These are phyloP conservation scores for Gambusia holbrooki DNA, from an alignment of 2,113 vertebrate species.

Conservation along the genomic window DNA sequence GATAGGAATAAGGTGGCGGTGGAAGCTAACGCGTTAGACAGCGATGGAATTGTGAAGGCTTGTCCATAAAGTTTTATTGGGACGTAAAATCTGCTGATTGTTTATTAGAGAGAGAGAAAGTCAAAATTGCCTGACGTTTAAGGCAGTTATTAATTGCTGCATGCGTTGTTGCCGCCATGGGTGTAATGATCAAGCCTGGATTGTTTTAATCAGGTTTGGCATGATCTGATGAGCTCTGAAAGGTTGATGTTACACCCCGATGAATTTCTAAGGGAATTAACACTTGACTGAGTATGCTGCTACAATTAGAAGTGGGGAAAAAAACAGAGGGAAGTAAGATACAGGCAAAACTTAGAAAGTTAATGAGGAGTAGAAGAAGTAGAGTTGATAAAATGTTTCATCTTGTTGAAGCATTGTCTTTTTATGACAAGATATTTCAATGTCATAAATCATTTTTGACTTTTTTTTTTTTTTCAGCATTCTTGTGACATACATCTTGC, in stretches of 20 bases:
- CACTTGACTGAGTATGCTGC: constrained; percentile 4
- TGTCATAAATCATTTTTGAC: no score
- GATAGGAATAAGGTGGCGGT: background rate
- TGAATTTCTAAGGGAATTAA: constrained; percentile 17
- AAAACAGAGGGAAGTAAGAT: constrained; percentile 11
- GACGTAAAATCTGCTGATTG: constrained; percentile 64
- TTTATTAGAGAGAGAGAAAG: constrained; percentile 49
- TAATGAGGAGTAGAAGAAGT: background rate
- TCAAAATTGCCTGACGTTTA: constrained; percentile 37
- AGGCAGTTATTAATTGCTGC: constrained; percentile 57
- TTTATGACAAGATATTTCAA: no score
- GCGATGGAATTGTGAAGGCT: constrained; percentile 14
- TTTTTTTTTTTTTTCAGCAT: no score
- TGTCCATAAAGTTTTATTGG: constrained; percentile 59
- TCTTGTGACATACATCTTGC: no score
- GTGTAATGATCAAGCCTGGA: constrained; percentile 56
- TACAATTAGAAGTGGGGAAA: background rate
- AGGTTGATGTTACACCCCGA: constrained; percentile 34
- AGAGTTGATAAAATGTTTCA: no score
- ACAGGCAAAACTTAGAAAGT: background rate
- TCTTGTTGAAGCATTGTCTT: no score
- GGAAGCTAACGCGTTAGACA: constrained; percentile 34
- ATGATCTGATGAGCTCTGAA: constrained; percentile 45
- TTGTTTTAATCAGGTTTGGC: constrained; percentile 59
- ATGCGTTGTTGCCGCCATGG: constrained; percentile 41